Evolutionary conservation across 2,797 vertebrate genomes (phyloP), one percentile per base, ranked within the genome.

Genomic region (Brachyalestes nurse): DNA sequence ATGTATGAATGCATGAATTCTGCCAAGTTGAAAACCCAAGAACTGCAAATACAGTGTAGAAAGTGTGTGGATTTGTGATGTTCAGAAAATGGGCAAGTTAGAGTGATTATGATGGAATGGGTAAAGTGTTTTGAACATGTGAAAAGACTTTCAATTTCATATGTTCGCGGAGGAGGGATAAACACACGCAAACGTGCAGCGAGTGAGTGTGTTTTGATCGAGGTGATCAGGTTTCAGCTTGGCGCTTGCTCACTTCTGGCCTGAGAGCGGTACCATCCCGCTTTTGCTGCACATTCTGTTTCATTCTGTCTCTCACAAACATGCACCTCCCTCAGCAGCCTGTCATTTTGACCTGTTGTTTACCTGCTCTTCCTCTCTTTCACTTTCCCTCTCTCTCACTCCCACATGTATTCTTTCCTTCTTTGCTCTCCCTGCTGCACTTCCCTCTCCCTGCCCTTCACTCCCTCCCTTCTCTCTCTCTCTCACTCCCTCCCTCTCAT

Each of bases 331-430:
- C 66, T 65, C 17, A 23, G 21, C n/a, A 19, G 61, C 9, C 10
- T 40, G 42, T 65, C 69, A 60, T 82, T 74, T 17, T 74, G 70
- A 74, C 70, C 75, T 69, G 76, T 82, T 78, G 81, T 82, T 82
- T 78, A 69, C 47, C n/a, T 17, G 12, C 51, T 69, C n/a, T 57
- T 8, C 25, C 19, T 42, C 53, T 73, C 53, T 74, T 23, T 69
- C 55, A 12, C 45, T 75, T 40, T 79, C 25, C 57, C 38, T 78
- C 25, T 38, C 40, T 57, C 21, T 69, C 38, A 58, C 72, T 77
- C 53, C 70, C 38, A 73, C 61, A 38, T 49, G 14, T 17, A 64
- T 72, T 72, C 55, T 40, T 28, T 45, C 58, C 34, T 38, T 23
- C 21, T 6, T 71, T n/a, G 55, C 75, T 61, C 17, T 61, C 21